Percentiles rank a stretch among this genome's conserved stretches.
phyloP scores from a whole-genome alignment of 2,888 invertebrate species.

The Lingula anatina region DNA sequence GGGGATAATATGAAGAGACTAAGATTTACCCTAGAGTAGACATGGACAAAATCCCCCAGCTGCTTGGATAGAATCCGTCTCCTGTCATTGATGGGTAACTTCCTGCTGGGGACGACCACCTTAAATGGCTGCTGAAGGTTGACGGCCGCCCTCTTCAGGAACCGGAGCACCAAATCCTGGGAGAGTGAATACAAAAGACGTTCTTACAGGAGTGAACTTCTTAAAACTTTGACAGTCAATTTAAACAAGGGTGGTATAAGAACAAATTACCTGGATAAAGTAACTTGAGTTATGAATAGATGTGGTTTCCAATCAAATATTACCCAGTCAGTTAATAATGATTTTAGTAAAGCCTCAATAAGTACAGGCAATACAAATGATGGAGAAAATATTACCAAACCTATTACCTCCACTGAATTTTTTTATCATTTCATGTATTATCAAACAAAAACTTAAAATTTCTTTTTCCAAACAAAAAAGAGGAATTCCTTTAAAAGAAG shows the following conservation, averaged over 20 bases:
- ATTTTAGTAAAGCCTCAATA: too few relatives aligned
- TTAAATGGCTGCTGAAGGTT: constrained; percentile 49
- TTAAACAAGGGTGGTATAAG: too few relatives aligned
- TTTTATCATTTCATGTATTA: not conserved
- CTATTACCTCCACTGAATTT: not conserved
- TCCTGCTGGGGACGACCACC: constrained; percentile 48
- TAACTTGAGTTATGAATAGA: too few relatives aligned
- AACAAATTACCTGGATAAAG: too few relatives aligned
- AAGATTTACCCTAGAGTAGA: constrained; percentile 48
- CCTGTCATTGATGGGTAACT: constrained; percentile 42
- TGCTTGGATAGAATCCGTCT: constrained; percentile 50
- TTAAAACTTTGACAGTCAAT: too few relatives aligned
- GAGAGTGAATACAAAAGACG: constrained; percentile 6
- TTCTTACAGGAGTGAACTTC: too few relatives aligned
- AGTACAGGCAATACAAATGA: not conserved
- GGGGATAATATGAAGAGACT: too few relatives aligned
- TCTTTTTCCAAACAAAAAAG: too few relatives aligned
- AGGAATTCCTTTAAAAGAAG: too few relatives aligned
- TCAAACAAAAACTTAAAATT: too few relatives aligned
- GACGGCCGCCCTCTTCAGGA: constrained; percentile 50
- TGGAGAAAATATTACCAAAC: not conserved
- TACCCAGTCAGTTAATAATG: too few relatives aligned
- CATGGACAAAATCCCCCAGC: constrained; percentile 50
- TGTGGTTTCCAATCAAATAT: too few relatives aligned
- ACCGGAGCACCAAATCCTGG: constrained; percentile 50